phyloP scores from a whole-genome alignment of 2,888 invertebrate species.

The Arctia plantaginis region DNA sequence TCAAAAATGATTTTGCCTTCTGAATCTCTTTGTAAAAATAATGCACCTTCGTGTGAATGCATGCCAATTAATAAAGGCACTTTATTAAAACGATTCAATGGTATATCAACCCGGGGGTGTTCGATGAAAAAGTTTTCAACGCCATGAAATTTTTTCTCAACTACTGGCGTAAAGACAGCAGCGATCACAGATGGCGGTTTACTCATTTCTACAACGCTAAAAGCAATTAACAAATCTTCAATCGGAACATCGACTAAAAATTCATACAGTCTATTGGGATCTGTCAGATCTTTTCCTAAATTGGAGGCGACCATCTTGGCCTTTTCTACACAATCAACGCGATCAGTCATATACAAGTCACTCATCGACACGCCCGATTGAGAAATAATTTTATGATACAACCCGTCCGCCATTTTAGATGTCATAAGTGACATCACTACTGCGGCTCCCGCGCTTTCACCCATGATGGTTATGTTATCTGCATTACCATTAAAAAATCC shows the following conservation, averaged over 20 bases:
- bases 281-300: conserved; percentile 62
- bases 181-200: conserved; percentile 57
- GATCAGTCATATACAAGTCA: conserved; percentile 67
- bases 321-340: conserved; percentile 67
- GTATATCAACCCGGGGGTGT: conserved; percentile 60
- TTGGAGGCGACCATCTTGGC: conserved; percentile 62
- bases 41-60: conserved; percentile 70
- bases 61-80: conserved; percentile 66
- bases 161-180: conserved; percentile 68
- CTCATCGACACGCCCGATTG: conserved; percentile 71
- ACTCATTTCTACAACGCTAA: conserved; percentile 59
- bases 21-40: conserved; percentile 63
- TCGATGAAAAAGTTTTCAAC: conserved; percentile 68
- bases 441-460: conserved; percentile 77
- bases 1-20: conserved; percentile 63
- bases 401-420: conserved; percentile 67
- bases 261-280: conserved; percentile 59
- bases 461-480: conserved; percentile 70
- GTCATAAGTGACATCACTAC: conserved; percentile 63
- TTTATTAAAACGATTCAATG: conserved; percentile 59
- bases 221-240: conserved; percentile 69
- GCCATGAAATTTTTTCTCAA: conserved; percentile 69
- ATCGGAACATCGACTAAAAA: conserved; percentile 60
- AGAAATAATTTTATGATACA: conserved; percentile 70
- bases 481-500: conserved; percentile 70